Evolutionary conservation across 2,888 invertebrate species (phyloP), one percentile per base, ranked within the genome.

Genomic region (Hirtodrosophila trivittata): DNA sequence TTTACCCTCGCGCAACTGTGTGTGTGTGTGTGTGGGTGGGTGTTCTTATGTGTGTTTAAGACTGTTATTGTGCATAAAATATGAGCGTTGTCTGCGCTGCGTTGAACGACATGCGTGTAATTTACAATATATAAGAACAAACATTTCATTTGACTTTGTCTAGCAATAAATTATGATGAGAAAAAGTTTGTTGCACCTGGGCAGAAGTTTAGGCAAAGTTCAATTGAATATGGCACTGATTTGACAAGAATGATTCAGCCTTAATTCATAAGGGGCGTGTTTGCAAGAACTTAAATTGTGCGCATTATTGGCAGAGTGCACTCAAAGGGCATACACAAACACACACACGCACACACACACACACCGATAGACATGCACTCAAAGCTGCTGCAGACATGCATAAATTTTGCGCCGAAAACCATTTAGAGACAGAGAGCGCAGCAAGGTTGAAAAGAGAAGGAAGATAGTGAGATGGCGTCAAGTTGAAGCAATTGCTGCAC

Each of bases 271-370:
- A 56, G 63, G 67, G 56, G 47, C 49, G 50, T 74, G 64, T 75
- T 77, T 84, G 77, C 77, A 54, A 33, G 64, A 72, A 75, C 81
- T 82, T 80, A 82, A 82, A 82, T 83, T 82, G 82, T 80, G 84
- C 86, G 84, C 84, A 80, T 82, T 86, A 86, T 82, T 86, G 81
- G 77, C 86, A 77, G 58, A 86, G 83, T 81, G 84, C 86, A 82
- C 81, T 74, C 81, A 82, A 58, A 68, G 56, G 33, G 42, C 65
- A 46, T 50, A 46, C 60, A 55, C 51, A 45, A 28, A 51, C 56
- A 54, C 42, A 51, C 50, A 28, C 55, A 39, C 26, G 28, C 21
- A 33, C 30, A 38, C 16, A 41, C n/a, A 26, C 30, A 32, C 28
- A 32, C 8, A 45, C 7, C 0, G 16, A 33, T 21, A 26, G 13